Evolutionary conservation across 2,113 vertebrate species (phyloP).

Genomic region (Turdus rufiventris): DNA sequence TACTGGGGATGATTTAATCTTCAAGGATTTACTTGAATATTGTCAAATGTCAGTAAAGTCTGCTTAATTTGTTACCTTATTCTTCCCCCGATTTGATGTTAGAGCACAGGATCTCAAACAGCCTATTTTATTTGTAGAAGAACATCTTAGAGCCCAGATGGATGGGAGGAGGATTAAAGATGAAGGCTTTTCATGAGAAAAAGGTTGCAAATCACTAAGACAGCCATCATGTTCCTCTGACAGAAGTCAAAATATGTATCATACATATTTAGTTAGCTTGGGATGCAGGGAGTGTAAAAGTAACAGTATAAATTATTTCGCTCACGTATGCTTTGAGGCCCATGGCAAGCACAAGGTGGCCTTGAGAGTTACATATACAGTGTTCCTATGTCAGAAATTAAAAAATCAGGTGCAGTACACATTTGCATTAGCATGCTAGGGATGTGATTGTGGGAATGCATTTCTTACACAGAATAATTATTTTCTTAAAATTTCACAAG

Average conservation of each 20-base stretch:
- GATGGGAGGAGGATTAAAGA: background rate
- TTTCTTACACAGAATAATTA: constrained; percentile 24
- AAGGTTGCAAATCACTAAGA: background rate
- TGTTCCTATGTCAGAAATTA: background rate
- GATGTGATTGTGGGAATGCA: background rate
- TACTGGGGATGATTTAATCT: background rate
- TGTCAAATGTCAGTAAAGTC: background rate
- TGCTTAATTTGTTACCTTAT: background rate
- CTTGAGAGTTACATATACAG: background rate
- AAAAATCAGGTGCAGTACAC: background rate
- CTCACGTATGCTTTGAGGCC: background rate
- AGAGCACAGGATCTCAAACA: background rate
- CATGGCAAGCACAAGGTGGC: background rate
- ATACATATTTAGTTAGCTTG: background rate
- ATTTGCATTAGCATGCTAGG: background rate
- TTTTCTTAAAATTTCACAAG: constrained; percentile 33
- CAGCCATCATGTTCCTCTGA: background rate
- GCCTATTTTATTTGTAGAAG: background rate
- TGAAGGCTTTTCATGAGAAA: background rate
- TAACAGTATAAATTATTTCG: background rate
- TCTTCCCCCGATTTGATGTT: background rate
- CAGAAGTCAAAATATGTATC: background rate
- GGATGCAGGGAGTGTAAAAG: background rate
- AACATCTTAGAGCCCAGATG: background rate
- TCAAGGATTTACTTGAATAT: background rate